Evolutionary conservation across 1,140 invertebrate species (phyloP).

Genomic region (Akabosia matsudoensis): DNA sequence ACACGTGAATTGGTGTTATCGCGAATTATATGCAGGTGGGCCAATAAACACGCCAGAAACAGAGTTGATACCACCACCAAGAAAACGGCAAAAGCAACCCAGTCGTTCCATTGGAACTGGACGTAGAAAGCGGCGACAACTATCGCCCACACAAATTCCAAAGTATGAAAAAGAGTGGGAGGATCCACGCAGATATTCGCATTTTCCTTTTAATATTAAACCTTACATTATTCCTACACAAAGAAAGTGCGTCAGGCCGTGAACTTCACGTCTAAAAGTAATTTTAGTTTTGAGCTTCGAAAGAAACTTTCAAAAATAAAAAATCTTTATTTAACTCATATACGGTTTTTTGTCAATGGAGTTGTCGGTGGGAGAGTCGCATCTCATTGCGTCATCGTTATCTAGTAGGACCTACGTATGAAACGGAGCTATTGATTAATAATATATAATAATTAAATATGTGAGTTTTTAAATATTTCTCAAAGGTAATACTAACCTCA

Average conservation of each 20-base stretch:
- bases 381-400: not conserved
- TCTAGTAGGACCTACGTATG: not conserved
- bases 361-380: not conserved
- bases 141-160: not conserved
- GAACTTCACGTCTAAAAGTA: too few relatives aligned
- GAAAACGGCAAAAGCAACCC: not conserved
- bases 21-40: not conserved
- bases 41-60: not conserved
- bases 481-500: conserved; percentile 10
- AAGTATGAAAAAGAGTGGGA: not conserved
- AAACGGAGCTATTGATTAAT: too few relatives aligned
- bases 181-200: not conserved
- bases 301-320: too few relatives aligned
- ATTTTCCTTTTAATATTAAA: not conserved
- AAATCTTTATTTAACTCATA: not conserved
- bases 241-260: too few relatives aligned
- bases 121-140: not conserved
- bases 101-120: not conserved
- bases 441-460: too few relatives aligned
- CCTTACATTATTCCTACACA: not conserved
- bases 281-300: too few relatives aligned
- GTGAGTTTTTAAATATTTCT: too few relatives aligned
- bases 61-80: not conserved
- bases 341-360: not conserved
- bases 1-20: not conserved